Percentiles rank a stretch among this genome's conserved stretches.
phyloP scores from a whole-genome alignment of 2,113 vertebrate species.

The Microtus oregoni region DNA sequence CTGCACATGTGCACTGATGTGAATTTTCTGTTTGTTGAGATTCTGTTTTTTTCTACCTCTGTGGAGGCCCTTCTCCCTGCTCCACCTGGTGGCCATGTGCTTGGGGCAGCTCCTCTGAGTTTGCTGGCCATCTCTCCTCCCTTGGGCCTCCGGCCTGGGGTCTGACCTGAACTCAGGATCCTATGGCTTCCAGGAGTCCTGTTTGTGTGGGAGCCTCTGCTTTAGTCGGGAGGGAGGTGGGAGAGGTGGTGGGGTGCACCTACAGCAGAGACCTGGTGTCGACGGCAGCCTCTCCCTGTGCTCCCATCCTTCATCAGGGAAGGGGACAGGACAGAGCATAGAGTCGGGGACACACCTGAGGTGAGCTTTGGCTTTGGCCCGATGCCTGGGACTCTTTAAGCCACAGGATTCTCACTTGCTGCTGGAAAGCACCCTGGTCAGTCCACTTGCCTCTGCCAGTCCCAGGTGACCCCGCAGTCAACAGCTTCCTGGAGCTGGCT shows the following conservation, averaged over 20 bases:
- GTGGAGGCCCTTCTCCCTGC: background rate
- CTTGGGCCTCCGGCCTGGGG: background rate
- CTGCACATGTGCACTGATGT: background rate
- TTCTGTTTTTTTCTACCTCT: constrained; percentile 68
- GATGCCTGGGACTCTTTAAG: background rate
- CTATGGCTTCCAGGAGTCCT: background rate
- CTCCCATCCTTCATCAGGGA: background rate
- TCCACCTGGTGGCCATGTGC: background rate
- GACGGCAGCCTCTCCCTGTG: rapidly evolving
- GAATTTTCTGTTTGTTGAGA: constrained; percentile 46
- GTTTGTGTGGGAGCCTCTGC: background rate
- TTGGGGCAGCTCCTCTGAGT: background rate
- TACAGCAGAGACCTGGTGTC: background rate
- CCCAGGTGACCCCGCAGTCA: too few relatives aligned
- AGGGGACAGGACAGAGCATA: too few relatives aligned
- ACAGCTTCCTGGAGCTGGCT: background rate
- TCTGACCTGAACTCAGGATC: background rate
- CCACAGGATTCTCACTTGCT: too few relatives aligned
- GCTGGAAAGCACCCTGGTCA: rapidly evolving
- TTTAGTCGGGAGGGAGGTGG: background rate
- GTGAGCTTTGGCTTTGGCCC: background rate
- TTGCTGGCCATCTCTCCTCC: background rate
- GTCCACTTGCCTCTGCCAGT: background rate
- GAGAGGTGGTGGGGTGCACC: background rate
- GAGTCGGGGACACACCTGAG: background rate